Evolutionary conservation across 2,113 vertebrate species (phyloP), one percentile per base, ranked within the genome.

Genomic region (Poeciliopsis retropinna): DNA sequence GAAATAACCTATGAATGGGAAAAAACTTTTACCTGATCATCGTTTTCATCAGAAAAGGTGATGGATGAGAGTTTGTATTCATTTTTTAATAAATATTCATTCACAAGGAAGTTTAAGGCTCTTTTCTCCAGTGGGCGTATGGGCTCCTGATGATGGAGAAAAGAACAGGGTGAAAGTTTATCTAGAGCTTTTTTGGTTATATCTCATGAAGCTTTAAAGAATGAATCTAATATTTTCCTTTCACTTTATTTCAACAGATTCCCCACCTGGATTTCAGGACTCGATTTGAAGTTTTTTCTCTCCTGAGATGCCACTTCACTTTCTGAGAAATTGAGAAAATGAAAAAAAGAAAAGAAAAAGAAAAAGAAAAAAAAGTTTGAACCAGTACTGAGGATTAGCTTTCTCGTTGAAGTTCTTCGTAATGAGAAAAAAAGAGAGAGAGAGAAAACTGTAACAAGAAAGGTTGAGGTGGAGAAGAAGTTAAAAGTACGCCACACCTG

Each of bases 81-180:
- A 91, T 97, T 98, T 94, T 98, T 98, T 93, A 99, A 95, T 94
- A 99, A 97, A 96, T 97, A 99, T 90, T 99, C 98, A 93, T 99
- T 99, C 88, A 99, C 98, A 94, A 99, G 95, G 95, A 99, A 99
- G 94, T 99, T 99, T 95, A 99, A 96, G 93, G 98, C 98, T 96
- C 97, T 96, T 95, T 99, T 99, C 92, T 99, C 98, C 94, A 99
- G 96, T 93, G 96, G 95, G 90, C 97, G 98, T 89, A 98, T 96
- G 69, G 97, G 96, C 87, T 99, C 98, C 98, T 99, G 91, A 41
- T 90, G 75, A 32, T 79, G 64, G 88, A 60, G 80, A 72, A 65
- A 64, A n/a, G 28, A 51, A 41, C 14, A 47, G 44, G 51, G 19
- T 10, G 2, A 57, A 57, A n/a, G 22, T 57, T 57, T n/a, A 57